Base-by-base conservation (phyloP, 2,888 invertebrate genomes). In the Drosophila tanythrix region DNA sequence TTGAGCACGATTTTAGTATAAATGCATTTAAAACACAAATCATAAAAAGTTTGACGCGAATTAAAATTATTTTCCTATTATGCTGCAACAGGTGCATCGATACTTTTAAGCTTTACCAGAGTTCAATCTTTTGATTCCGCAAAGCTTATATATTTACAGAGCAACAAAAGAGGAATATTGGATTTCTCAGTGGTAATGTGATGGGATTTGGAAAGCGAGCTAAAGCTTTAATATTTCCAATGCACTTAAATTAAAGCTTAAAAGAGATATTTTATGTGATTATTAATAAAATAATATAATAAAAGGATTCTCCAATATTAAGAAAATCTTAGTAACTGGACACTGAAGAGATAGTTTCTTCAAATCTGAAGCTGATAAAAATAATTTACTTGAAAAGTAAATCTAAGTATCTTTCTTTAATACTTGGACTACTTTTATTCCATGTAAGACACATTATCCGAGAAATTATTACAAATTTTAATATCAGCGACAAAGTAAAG, bases 31-130 rank as follows among this genome's bases (percentile, higher is more conserved):
- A 43, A 43, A 21, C 5, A 11, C 43, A 21, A 43, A 21, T 43
- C 5, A 21, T 43, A 13, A 36, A 2, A 15, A 27, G n/a, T 33
- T 38, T n/a, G 15, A 29, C n/a, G 27, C 33, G 21, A 13, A 4
- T 18, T 46, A 15, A 46, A 15, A 15, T 25, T 46, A 25, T 21
- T 21, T 21, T 46, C 25, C 7, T 4, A 48, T 18, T n/a, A 4
- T 15, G 10, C 29, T 11, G 55, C 55, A 56, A 38, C 55, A 56
- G 18, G 18, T 62, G 61, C n/a, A 61, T 62, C 64, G 50, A 60
- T 60, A 38, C 36, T 29, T 60, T n/a, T 46, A 21, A 38, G 3
- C 10, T 8, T 7, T 25, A 8, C 1, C 2, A 15, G 15, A 21
- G 21, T 46, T 21, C 3, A 7, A 3, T 21, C 3, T 46, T 46